Percentiles rank a stretch among this genome's conserved stretches.
Conservation (phyloP, 2,888 invertebrate genomes). For the Nebria salina region DNA sequence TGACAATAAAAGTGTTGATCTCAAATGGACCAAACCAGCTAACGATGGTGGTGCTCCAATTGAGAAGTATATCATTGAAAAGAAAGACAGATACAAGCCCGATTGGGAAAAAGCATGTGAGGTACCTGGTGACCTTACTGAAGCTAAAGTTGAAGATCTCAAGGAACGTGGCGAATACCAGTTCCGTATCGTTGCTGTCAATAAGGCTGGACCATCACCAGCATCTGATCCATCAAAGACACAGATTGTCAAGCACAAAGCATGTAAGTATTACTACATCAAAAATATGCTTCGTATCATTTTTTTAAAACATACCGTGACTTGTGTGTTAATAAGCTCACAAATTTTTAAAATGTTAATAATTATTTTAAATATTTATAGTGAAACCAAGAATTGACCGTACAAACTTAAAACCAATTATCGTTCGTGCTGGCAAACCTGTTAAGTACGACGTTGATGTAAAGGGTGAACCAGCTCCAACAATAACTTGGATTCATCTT, state of each 20-base stretch:
- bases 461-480: conserved; percentile 95
- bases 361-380: conserved; percentile 58
- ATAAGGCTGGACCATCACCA: conserved; percentile 91
- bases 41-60: conserved; percentile 93
- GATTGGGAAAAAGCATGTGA: conserved; percentile 93
- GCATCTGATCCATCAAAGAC: conserved; percentile 91
- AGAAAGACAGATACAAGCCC: conserved; percentile 84
- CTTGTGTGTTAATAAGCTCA: not conserved
- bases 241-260: conserved; percentile 88
- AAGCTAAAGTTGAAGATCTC: conserved; percentile 83
- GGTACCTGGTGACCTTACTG: conserved; percentile 77
- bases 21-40: conserved; percentile 90
- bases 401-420: conserved; percentile 89
- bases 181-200: conserved; percentile 90
- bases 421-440: conserved; percentile 90
- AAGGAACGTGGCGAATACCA: conserved; percentile 92
- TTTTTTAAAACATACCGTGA: not conserved
- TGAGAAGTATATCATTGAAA: conserved; percentile 91
- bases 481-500: conserved; percentile 88
- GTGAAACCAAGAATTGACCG: conserved; percentile 98
- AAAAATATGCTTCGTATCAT: conserved; percentile 20
- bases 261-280: conserved; percentile 71
- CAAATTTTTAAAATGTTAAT: not conserved
- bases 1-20: conserved; percentile 91
- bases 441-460: conserved; percentile 94